Percentiles rank a stretch among this genome's conserved stretches.
Evolutionary conservation across 2,888 invertebrate genomes (phyloP).

Genomic region (Oxyteleia sp.): DNA sequence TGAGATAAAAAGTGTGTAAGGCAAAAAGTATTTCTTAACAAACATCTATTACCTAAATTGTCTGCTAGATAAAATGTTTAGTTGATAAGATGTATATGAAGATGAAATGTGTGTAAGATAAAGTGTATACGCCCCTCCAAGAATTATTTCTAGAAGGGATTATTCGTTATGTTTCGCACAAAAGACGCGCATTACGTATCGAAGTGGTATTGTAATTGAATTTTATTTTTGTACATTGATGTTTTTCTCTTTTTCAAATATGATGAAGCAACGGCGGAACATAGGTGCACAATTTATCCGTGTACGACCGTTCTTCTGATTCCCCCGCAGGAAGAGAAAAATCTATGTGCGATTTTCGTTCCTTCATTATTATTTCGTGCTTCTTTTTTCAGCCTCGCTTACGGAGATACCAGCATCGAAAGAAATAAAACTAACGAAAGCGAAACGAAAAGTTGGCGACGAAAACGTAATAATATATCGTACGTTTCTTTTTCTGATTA

Average conservation of each 20-base stretch:
- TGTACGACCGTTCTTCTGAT: conserved; percentile 29
- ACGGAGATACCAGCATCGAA: background rate
- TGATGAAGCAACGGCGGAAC: conserved; percentile 5
- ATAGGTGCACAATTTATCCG: conserved; percentile 40
- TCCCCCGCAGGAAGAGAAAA: conserved; percentile 8
- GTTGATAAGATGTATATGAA: too few relatives aligned
- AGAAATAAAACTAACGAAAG: conserved; percentile 24
- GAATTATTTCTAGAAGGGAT: too few relatives aligned
- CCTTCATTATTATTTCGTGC: conserved; percentile 20
- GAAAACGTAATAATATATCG: conserved; percentile 34
- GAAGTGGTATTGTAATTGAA: conserved; percentile 42
- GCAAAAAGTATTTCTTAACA: too few relatives aligned
- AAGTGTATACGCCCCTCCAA: too few relatives aligned
- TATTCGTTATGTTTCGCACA: too few relatives aligned
- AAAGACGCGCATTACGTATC: conserved; percentile 40
- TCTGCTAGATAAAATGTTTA: too few relatives aligned
- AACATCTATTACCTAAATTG: too few relatives aligned
- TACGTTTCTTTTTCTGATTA: conserved; percentile 9
- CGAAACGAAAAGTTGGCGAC: conserved; percentile 23
- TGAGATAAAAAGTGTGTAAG: too few relatives aligned
- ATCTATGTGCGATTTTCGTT: conserved; percentile 27
- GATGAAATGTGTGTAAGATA: too few relatives aligned
- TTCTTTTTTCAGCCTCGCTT: background rate
- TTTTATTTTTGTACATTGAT: conserved; percentile 29
- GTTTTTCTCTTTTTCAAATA: conserved; percentile 9